These are phyloP conservation scores for Ctenomys sociabilis DNA, from an alignment of 2,113 vertebrate species.

Conservation along the genomic window DNA sequence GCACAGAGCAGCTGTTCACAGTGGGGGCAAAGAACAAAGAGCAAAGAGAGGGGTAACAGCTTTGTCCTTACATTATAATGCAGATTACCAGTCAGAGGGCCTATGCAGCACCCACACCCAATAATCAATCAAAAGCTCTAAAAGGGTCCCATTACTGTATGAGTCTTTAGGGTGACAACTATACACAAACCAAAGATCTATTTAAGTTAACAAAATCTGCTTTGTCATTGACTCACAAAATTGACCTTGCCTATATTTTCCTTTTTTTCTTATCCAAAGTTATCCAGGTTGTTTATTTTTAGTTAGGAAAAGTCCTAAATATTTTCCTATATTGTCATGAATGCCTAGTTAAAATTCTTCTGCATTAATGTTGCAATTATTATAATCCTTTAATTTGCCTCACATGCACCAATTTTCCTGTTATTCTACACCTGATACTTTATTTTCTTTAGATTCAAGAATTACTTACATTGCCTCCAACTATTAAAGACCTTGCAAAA, in stretches of 20 bases:
- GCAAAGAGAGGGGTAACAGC: no score
- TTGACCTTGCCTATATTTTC: not conserved
- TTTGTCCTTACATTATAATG: no score
- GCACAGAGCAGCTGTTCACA: no score
- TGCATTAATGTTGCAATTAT: not conserved
- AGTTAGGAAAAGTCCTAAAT: not conserved
- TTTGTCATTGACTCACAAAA: not conserved
- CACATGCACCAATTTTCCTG: not conserved
- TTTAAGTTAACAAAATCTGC: not conserved
- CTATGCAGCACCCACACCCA: no score
- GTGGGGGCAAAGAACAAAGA: no score
- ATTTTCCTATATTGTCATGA: not conserved
- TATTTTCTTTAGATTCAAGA: not conserved
- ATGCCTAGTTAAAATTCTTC: not conserved
- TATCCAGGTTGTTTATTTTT: not conserved
- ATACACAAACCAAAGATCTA: not conserved
- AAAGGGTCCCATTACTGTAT: no score
- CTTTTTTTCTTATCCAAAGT: not conserved
- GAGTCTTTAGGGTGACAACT: no score
- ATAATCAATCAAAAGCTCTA: no score
- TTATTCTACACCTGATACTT: not conserved
- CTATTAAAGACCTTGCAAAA: not conserved
- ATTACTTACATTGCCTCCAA: not conserved
- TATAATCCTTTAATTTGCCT: not conserved
- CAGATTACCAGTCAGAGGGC: no score